Evolutionary conservation across 2,888 invertebrate genomes (phyloP).

Genomic region (Choreutis nemorana): DNA sequence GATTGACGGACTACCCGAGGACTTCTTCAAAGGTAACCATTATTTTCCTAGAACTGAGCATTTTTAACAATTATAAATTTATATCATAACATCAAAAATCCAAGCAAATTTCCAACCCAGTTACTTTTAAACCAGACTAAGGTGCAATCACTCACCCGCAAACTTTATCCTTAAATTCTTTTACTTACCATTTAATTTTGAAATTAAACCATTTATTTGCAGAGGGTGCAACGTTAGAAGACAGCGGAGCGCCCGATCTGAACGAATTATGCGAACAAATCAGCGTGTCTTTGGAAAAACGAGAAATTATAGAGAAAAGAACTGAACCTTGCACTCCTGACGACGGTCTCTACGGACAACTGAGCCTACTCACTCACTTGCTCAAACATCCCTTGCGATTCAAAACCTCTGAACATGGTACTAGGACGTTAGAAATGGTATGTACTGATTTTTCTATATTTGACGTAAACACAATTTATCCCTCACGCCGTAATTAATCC

Average conservation of each 20-base stretch:
- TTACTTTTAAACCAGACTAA: no score
- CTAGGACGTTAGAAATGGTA: constrained; percentile 71
- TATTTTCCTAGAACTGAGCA: not conserved
- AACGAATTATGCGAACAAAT: constrained; percentile 79
- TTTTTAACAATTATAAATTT: constrained; percentile 1
- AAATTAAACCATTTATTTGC: no score
- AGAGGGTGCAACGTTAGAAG: constrained; percentile 56
- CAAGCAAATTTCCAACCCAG: no score
- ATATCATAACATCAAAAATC: constrained; percentile 1
- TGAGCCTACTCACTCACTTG: constrained; percentile 86
- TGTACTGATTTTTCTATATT: constrained; percentile 6
- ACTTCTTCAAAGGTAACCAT: constrained; percentile 72
- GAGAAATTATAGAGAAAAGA: constrained; percentile 85
- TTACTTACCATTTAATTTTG: no score
- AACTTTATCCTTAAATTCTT: no score
- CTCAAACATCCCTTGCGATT: constrained; percentile 89
- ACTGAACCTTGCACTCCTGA: constrained; percentile 84
- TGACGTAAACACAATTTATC: not conserved
- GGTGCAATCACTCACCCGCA: no score
- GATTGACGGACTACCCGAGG: constrained; percentile 85
- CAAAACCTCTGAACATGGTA: constrained; percentile 80
- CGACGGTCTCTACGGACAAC: constrained; percentile 87
- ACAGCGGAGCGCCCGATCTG: constrained; percentile 63
- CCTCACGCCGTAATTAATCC: no score
- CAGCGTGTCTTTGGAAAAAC: constrained; percentile 74